Percentiles rank a stretch among this genome's conserved stretches.
phyloP scores from a whole-genome alignment of 2,797 vertebrate genomes.

The Coluber constrictor region DNA sequence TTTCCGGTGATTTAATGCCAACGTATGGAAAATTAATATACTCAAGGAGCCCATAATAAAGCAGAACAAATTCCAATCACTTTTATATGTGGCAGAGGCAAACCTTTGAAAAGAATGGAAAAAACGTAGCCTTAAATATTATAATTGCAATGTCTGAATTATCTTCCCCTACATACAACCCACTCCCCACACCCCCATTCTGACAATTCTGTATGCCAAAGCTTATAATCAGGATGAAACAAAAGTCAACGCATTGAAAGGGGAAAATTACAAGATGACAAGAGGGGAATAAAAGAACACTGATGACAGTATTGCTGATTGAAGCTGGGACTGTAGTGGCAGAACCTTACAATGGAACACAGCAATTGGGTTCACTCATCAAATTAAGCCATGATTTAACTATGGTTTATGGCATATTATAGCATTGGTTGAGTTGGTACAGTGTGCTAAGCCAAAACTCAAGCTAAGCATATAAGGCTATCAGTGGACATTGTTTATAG shows the following conservation, averaged over 20 bases:
- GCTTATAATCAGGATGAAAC: slow-evolving; percentile 52
- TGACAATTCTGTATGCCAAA: slow-evolving; percentile 42
- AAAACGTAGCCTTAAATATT: slow-evolving; percentile 55
- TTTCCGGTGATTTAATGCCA: slow-evolving; percentile 62
- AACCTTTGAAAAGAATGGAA: slow-evolving; percentile 63
- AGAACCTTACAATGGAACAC: neutral
- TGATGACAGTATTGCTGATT: neutral
- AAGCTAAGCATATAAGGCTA: neutral
- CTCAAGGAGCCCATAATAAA: slow-evolving; percentile 60
- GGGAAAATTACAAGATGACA: neutral
- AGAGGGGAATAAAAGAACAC: neutral
- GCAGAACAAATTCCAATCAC: slow-evolving; percentile 64
- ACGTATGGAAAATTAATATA: slow-evolving; percentile 67
- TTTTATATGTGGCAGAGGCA: slow-evolving; percentile 58
- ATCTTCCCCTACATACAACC: slow-evolving; percentile 9
- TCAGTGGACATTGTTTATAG: neutral
- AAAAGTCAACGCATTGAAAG: slow-evolving; percentile 47
- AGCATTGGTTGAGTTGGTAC: neutral
- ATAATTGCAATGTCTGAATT: slow-evolving; percentile 55
- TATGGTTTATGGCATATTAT: neutral
- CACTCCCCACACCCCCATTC: neutral
- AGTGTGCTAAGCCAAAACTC: neutral
- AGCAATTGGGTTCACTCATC: neutral
- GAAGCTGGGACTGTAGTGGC: neutral
- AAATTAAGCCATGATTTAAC: neutral